A percentile compares a stretch with the other conserved stretches of the same genome.
phyloP scores from a whole-genome alignment of 2,797 vertebrate genomes.

The Myiotriccus ornatus region DNA sequence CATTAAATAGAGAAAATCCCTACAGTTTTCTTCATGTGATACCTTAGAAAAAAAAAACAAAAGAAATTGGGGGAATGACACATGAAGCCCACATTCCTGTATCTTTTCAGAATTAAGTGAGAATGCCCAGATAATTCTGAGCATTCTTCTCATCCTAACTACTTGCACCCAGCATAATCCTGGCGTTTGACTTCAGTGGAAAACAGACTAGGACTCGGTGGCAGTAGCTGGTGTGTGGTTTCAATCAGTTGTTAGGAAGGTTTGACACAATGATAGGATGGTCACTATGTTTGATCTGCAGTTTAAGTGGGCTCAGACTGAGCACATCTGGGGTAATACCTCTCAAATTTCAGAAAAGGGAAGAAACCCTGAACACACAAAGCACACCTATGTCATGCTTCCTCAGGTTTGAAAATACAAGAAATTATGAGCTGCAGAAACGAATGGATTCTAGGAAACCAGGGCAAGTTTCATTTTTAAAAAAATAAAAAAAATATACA shows the following conservation, averaged over 20 bases:
- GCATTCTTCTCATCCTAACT: neutral
- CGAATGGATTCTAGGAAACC: neutral
- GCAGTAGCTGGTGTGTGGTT: fast-evolving
- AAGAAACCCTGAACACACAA: fast-evolving
- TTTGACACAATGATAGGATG: neutral
- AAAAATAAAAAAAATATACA: neutral
- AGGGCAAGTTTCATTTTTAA: neutral
- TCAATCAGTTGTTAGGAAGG: neutral
- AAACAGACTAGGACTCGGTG: fast-evolving
- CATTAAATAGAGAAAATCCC: neutral
- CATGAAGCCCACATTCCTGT: neutral
- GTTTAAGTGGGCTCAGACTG: neutral
- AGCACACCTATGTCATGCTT: neutral
- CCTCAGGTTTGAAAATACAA: neutral
- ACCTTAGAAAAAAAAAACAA: neutral
- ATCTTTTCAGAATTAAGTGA: neutral
- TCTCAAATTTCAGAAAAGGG: neutral
- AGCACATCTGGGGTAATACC: fast-evolving
- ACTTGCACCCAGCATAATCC: neutral
- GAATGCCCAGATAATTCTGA: neutral
- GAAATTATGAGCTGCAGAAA: neutral
- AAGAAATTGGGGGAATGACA: neutral
- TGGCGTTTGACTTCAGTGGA: neutral
- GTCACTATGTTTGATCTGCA: neutral
- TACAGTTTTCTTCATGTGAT: fast-evolving